Conservation (phyloP, 2,113 vertebrate genomes). For the Microtus pennsylvanicus region DNA sequence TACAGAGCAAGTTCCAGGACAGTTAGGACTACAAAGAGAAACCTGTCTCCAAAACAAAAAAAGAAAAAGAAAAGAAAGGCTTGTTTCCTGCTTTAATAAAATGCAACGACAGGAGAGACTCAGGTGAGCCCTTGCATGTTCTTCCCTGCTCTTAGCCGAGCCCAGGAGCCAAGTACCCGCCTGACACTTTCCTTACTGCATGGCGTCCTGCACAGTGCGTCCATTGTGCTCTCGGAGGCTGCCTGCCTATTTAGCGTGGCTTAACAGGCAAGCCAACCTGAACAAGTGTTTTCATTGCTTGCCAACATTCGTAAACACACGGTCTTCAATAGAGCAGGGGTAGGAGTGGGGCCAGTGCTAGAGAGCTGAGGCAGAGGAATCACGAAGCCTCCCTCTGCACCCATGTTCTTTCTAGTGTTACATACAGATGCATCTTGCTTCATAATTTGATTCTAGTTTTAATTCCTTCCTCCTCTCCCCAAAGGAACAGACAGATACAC, state of each 20-base stretch:
- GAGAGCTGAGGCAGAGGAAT: background rate
- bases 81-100: slow-evolving; percentile 45
- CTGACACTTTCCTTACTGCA: slow-evolving; percentile 52
- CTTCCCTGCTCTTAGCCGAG: background rate
- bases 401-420: background rate
- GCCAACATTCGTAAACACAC: slow-evolving; percentile 30
- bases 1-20: background rate
- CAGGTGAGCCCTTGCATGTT: background rate
- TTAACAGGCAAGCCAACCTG: slow-evolving; percentile 63
- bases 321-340: slow-evolving; percentile 33
- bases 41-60: background rate
- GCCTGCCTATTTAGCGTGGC: slow-evolving; percentile 50
- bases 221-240: slow-evolving; percentile 51
- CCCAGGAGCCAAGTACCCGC: slow-evolving; percentile 44
- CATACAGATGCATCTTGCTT: slow-evolving; percentile 4
- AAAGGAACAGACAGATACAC: background rate
- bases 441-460: background rate
- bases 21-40: background rate
- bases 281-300: slow-evolving; percentile 50
- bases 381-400: background rate
- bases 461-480: background rate
- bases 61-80: background rate
- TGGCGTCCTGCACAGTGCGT: slow-evolving; percentile 46
- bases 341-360: background rate
- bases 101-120: background rate